Evolutionary conservation across 2,113 vertebrate genomes (phyloP), one percentile per base, ranked within the genome.

Genomic region (Phasianus colchicus): DNA sequence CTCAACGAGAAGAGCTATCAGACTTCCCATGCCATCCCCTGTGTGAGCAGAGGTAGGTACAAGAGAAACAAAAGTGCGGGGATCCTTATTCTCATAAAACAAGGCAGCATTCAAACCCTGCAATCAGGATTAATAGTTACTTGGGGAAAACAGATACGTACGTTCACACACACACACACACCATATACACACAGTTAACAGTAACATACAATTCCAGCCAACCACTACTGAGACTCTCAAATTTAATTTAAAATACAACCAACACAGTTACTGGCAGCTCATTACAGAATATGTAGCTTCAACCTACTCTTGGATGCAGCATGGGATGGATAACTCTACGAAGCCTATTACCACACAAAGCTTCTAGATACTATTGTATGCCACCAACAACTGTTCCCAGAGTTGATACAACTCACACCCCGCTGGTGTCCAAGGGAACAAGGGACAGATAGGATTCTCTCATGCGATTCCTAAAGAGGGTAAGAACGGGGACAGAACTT

Each of bases 21-120:
- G 98, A 96, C 99, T 99, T 34, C 99, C 99, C 98, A 99, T 99
- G 63, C 99, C 99, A 91, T 99, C 99, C 4, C 99, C 99, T 78
- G 99, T 99, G 97, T 99, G 99, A 80, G 99, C 99, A 76, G 99
- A 99, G 65, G 99, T 99, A 87, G 99, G 99, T 85, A 99, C 98
- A 97, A 99, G 91, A 25, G 99, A 99, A 90, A 99, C 98, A 58
- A 99, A 99, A 25, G 99, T 99, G 40, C 99, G 98, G 1, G 98
- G 99, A 96, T 99, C 99, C 97, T 99, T 99, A 95, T 99, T 99
- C 97, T 99, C 99, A 92, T 97, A 98, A 96, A 99, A 99, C 94
- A 99, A 96, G 87, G 99, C 98, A 29, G 99, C 99, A 9, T 99
- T 99, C 63, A 99, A 98, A 86, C 99, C 98, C 99, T 99, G 96